phyloP scores from a whole-genome alignment of 2,888 invertebrate genomes.

The Coecobrya sp. region DNA sequence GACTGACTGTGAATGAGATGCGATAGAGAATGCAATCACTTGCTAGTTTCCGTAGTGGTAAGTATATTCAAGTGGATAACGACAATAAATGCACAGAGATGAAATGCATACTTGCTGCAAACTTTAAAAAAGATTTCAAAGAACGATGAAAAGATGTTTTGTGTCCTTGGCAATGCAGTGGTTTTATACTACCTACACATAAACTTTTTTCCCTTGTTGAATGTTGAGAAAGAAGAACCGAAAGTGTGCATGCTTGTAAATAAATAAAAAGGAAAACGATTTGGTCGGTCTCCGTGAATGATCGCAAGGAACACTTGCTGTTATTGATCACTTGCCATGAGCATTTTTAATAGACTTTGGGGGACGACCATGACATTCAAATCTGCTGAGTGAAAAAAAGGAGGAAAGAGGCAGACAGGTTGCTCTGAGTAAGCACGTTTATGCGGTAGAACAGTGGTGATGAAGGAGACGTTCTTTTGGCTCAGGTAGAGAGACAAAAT shows the following conservation, averaged over 20 bases:
- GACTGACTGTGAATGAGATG: constrained; percentile 20
- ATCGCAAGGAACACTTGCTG: constrained; percentile 34
- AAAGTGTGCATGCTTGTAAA: constrained; percentile 3
- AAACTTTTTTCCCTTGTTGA: background rate
- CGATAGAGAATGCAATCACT: constrained; percentile 36
- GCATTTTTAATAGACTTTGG: constrained; percentile 62
- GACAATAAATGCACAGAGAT: background rate
- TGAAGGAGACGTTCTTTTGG: background rate
- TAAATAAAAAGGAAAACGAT: constrained; percentile 15
- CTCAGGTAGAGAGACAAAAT: background rate
- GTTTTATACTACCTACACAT: background rate
- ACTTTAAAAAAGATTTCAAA: background rate
- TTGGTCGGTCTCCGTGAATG: constrained; percentile 18
- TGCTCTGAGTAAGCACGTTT: background rate
- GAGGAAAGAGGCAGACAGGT: constrained; percentile 22
- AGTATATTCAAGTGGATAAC: constrained; percentile 8
- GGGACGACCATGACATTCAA: constrained; percentile 61
- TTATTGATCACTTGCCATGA: constrained; percentile 65
- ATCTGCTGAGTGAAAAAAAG: constrained; percentile 28
- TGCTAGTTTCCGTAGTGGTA: constrained; percentile 12
- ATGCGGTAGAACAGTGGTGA: background rate
- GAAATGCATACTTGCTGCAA: constrained; percentile 7
- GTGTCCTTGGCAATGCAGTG: background rate
- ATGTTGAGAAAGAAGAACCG: background rate
- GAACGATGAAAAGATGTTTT: constrained; percentile 6